Evolutionary conservation across 2,797 vertebrate genomes (phyloP), one percentile per base, ranked within the genome.

Genomic region (Smutsia gigantea): DNA sequence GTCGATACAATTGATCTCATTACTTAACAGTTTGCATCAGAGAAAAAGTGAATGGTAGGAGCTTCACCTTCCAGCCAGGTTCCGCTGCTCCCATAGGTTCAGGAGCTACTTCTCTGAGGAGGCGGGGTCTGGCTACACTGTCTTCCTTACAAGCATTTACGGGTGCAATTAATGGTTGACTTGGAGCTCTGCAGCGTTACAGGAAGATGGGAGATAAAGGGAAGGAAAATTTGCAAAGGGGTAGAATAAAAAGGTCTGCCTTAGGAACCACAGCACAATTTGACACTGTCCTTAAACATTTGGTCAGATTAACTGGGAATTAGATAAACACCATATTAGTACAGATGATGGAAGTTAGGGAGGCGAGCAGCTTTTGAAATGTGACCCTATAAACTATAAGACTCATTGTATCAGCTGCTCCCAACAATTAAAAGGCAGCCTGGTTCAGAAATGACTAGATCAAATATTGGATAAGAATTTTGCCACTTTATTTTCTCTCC

Each of bases 51-150:
- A 27, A 14, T 82, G 4, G 3, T 27, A 14, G 66, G 63, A 82
- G 84, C 85, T 98, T 98, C 98, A 99, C 99, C 99, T 99, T 98
- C 98, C 98, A 98, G 92, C 61, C 66, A 97, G 97, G 93, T 92
- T 64, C 97, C 90, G 97, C 79, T 93, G 94, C 69, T 92, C 84
- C 85, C 75, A 96, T 97, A 82, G 98, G 97, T 71, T 96, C 92
- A n/a, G 95, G 95, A 96, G 98, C 98, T 96, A 95, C 95, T 95
- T 98, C 98, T 87, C 97, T 97, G 97, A 98, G 97, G 91, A 98
- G 98, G 79, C 97, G 93, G 84, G 97, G 98, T 95, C 98, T 98
- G 92, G 98, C 93, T 79, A 71, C 66, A 0, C 91, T 97, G 96
- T 98, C 98, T 96, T 99, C 99, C 98, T 98, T 98, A 97, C 96